phyloP scores from a whole-genome alignment of 2,113 vertebrate genomes.

The Hepsetus odoe region DNA sequence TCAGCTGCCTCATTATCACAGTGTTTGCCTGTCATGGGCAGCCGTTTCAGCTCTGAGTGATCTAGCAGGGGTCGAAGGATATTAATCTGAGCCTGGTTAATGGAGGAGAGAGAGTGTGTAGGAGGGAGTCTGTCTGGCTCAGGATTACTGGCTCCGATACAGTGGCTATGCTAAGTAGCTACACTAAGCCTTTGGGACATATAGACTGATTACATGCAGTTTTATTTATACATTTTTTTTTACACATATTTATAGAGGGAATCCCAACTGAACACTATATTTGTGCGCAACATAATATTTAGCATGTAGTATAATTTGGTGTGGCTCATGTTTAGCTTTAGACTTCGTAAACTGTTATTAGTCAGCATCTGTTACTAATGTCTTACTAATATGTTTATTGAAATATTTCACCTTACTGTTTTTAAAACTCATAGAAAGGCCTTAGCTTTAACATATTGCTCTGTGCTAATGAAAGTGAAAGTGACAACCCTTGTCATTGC shows the following conservation, averaged over 20 bases:
- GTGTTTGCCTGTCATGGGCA: constrained; percentile 49
- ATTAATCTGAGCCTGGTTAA: constrained; percentile 50
- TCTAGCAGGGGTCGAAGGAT: constrained; percentile 36
- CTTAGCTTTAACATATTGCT: no score
- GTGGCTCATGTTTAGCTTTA: neutral
- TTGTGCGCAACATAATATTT: neutral
- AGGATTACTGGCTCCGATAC: neutral
- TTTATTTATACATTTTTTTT: neutral
- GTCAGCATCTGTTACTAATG: neutral
- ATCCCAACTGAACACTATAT: neutral
- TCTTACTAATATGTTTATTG: no score
- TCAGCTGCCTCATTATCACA: constrained; percentile 51
- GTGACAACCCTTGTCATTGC: no score
- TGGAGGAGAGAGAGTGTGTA: constrained; percentile 36
- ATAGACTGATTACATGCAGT: constrained; percentile 22
- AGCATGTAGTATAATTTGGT: neutral
- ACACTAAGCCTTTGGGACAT: neutral
- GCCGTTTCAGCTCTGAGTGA: constrained; percentile 51
- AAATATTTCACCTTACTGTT: no score
- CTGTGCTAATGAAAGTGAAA: no score
- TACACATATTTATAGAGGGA: neutral
- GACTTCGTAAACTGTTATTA: neutral
- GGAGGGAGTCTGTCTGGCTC: constrained; percentile 23
- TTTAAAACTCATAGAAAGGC: no score
- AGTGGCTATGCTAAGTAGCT: neutral